These are phyloP conservation scores for Cydia pomonella DNA, from an alignment of 1,140 invertebrate genomes.

Conservation along the genomic window DNA sequence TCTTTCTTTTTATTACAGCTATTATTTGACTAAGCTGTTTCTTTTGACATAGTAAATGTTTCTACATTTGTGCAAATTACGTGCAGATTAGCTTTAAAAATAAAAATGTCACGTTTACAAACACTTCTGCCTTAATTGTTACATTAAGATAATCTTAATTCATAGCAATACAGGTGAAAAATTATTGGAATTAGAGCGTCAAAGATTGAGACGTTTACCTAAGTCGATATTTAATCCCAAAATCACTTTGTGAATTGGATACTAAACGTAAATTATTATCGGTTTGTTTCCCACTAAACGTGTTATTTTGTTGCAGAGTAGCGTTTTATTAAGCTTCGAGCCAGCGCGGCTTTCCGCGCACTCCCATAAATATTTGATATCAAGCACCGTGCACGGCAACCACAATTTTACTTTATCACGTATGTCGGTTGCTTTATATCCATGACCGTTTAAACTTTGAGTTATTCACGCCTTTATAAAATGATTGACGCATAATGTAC, in stretches of 20 bases:
- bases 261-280: constrained; percentile 30
- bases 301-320: constrained; percentile 55
- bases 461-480: background rate
- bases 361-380: constrained; percentile 65
- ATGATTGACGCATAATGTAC: constrained; percentile 7
- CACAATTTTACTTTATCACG: constrained; percentile 56
- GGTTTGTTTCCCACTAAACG: constrained; percentile 48
- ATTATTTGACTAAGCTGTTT: background rate
- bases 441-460: constrained; percentile 3
- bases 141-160: no score
- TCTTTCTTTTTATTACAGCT: constrained; percentile 17
- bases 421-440: constrained; percentile 47
- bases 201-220: background rate
- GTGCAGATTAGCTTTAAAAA: background rate
- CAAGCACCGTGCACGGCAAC: constrained; percentile 44
- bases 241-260: background rate
- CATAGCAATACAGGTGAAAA: no score
- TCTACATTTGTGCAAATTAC: background rate
- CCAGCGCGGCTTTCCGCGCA: constrained; percentile 41
- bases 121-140: background rate
- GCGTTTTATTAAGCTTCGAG: constrained; percentile 50
- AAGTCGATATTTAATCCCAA: background rate
- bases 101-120: background rate
- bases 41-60: background rate
- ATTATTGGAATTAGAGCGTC: background rate